phyloP scores from a whole-genome alignment of 2,888 invertebrate species.

The Mythimna vitellina region DNA sequence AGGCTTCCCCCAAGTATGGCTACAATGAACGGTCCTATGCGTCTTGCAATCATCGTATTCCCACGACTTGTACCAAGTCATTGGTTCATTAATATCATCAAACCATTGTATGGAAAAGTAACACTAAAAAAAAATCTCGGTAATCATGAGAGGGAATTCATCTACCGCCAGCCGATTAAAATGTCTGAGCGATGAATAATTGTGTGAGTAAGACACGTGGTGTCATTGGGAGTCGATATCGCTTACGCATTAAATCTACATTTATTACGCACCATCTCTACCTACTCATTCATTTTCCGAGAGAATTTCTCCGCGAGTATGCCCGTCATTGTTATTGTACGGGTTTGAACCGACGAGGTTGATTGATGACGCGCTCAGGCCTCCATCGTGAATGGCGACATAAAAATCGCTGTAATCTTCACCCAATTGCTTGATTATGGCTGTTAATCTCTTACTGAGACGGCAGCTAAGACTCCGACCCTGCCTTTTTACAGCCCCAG shows the following conservation, averaged over 20 bases:
- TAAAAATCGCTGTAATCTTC: slow-evolving; percentile 88
- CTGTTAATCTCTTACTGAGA: slow-evolving; percentile 86
- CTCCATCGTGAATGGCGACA: slow-evolving; percentile 74
- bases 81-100: too few relatives aligned
- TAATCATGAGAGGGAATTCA: slow-evolving; percentile 26
- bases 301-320: slow-evolving; percentile 67
- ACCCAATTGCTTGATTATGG: slow-evolving; percentile 88
- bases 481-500: slow-evolving; percentile 80
- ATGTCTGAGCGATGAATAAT: slow-evolving; percentile 61
- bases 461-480: slow-evolving; percentile 73
- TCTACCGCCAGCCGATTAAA: slow-evolving; percentile 32
- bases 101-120: background rate
- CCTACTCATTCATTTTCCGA: slow-evolving; percentile 63
- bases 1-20: too few relatives aligned
- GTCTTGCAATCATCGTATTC: too few relatives aligned
- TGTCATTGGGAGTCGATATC: slow-evolving; percentile 65
- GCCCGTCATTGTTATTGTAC: slow-evolving; percentile 81
- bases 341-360: slow-evolving; percentile 74
- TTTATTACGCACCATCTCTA: slow-evolving; percentile 71
- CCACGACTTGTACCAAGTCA: too few relatives aligned
- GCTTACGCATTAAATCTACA: slow-evolving; percentile 75
- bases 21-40: too few relatives aligned
- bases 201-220: slow-evolving; percentile 54
- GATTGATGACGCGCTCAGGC: slow-evolving; percentile 76
- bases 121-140: slow-evolving; percentile 24